Base-by-base conservation (phyloP, 2,888 invertebrate genomes). In the Macrosiphum euphorbiae region DNA sequence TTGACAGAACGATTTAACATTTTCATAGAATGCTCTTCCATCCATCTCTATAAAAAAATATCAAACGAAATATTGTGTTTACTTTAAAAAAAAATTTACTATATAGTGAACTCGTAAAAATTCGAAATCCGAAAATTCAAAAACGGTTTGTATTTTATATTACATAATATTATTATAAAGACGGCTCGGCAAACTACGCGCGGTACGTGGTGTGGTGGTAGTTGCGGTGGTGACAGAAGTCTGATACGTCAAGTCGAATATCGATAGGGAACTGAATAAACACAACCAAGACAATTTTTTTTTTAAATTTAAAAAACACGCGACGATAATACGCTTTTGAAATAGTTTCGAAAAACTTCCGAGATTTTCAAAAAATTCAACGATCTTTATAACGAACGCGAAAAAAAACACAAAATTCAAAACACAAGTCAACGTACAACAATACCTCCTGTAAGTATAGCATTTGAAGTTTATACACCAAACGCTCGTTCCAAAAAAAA, bases 11-110 rank as follows among this genome's bases (percentile, higher is more conserved):
- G 90, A 88, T 94, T 94, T 91, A 94, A 91, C 88, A 67, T 10
- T 91, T 94, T 94, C 85, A 94, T 94, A 16, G 93, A 91, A 78
- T 92, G 90, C n/a, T 94, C 94, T 88, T 94, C 94, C 92, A 84
- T 92, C 89, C 92, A 90, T 85, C 85, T 93, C 94, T 94, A 93
- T 86, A 92, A 94, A 92, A 94, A 67, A 86, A 91, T 94, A 92
- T 58, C 55, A 86, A 90, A 91, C 86, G 58, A 85, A 67, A 67
- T 52, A n/a, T 91, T 91, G 55, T 88, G 35, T 92, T 92, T 87
- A 91, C 50, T 87, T 94, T 47, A 58, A 87, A 87, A 44, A 92
- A 92, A 88, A 50, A 89, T 84, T 35, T 28, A 84, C 41, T 84
- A 28, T 55, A 50, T 55, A 16, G 47, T 44, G 86, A 86, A 28